These are phyloP conservation scores for Phymastichus coffea DNA, from an alignment of 1,140 invertebrate genomes.

Conservation along the genomic window DNA sequence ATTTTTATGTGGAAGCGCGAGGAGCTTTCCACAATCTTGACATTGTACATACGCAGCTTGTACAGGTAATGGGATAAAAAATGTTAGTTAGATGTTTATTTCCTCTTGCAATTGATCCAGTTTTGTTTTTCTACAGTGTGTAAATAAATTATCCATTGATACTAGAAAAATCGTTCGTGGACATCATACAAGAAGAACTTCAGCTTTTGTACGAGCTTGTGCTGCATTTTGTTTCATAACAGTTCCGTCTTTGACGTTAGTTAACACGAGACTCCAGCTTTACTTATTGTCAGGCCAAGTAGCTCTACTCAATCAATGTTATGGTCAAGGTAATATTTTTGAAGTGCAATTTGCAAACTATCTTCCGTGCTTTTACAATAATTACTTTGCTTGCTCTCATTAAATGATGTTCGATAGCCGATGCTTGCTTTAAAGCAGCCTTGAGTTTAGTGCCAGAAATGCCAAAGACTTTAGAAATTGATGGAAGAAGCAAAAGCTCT, in stretches of 20 bases:
- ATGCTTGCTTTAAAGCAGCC: conserved; percentile 90
- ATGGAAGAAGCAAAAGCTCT: conserved; percentile 70
- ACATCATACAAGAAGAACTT: conserved; percentile 77
- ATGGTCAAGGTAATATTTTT: conserved; percentile 90
- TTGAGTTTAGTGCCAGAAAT: conserved; percentile 79
- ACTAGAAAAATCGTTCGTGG: conserved; percentile 73
- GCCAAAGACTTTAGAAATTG: conserved; percentile 72
- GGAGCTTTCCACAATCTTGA: conserved; percentile 89
- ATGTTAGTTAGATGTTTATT: conserved; percentile 1
- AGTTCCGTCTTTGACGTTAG: conserved; percentile 85
- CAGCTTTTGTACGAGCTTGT: conserved; percentile 88
- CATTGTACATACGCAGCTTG: conserved; percentile 77
- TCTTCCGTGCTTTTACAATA: not conserved
- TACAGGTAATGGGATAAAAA: conserved; percentile 66
- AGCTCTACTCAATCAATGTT: conserved; percentile 85
- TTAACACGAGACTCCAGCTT: conserved; percentile 74
- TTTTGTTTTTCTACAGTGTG: conserved; percentile 61
- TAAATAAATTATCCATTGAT: conserved; percentile 76
- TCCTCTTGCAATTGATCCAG: not conserved
- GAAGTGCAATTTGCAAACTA: conserved; percentile 19
- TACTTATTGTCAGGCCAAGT: conserved; percentile 87
- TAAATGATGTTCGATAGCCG: conserved; percentile 63
- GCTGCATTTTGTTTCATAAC: conserved; percentile 94
- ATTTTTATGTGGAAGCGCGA: conserved; percentile 90
- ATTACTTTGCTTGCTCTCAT: not conserved